Base-by-base conservation (phyloP, 2,113 vertebrate species). In the Pseudorhombus dupliciocellatus region DNA sequence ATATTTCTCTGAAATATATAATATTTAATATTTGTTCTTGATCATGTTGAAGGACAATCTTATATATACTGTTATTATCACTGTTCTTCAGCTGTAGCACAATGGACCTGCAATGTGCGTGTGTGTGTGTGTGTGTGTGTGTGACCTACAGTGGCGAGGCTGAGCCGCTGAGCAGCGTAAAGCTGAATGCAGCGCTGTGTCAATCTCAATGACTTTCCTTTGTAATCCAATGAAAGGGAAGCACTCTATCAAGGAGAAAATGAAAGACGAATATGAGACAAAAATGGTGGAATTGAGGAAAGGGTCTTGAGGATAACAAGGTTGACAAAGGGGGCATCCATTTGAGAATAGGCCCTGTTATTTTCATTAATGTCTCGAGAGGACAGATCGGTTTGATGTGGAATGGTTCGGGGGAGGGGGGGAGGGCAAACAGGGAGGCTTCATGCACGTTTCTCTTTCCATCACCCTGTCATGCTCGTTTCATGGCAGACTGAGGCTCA, bases 401-500 rank as follows among this genome's bases (percentile, higher is more conserved):
- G 74, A 80, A 77, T 71, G 69, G 66, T 21, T 57, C 70, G 62
- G 72, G 7, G 52, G 66, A 73, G n/a, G 48, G 20, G 21, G 50
- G 66, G 69, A 25, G 57, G 75, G 56, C 64, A 64, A 51, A 73
- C 26, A 15, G 59, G 55, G 63, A 48, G 61, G 44, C 78, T 82
- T 73, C 51, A 54, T 57, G 66, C 84, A 60, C 55, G 24, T 77
- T 86, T 76, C 70, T 66, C 28, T 71, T 78, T 61, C 70, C 64
- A 62, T 86, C 82, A 81, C 63, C 78, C 67, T 71, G 83, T 79
- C 84, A 84, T 76, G 84, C 76, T 80, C 61, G 63, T 87, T 88
- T 86, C 79, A 84, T 80, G 86, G 72, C 76, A 88, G 77, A 75
- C 78, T 77, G 76, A 79, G 70, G 70, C 85, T 80, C 75, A 79